A percentile compares a stretch with the other conserved stretches of the same genome.
Conservation (phyloP, 2,113 vertebrate species). For the Melanerpes formicivorus region DNA sequence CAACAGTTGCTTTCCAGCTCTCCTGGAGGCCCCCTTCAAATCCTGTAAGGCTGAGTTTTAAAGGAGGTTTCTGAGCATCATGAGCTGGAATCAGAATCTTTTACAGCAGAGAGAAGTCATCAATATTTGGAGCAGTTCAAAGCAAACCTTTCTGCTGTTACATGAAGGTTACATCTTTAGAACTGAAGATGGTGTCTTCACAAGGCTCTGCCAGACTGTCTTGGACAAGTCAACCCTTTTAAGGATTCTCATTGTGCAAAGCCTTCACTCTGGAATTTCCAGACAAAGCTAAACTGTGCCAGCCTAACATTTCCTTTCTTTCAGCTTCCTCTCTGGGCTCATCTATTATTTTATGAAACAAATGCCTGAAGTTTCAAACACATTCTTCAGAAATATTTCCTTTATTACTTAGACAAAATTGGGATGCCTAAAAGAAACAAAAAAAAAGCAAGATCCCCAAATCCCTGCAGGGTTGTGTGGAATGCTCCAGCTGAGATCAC, state of each 20-base stretch:
- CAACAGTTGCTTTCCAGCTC: too few relatives aligned
- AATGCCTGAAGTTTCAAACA: constrained; percentile 1
- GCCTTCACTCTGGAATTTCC: background rate
- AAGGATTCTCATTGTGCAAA: background rate
- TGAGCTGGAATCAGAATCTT: background rate
- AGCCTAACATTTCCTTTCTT: background rate
- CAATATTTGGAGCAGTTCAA: background rate
- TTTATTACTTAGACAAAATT: background rate
- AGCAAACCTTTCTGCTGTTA: background rate
- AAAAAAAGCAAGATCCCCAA: background rate
- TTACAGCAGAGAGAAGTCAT: background rate
- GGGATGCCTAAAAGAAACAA: background rate
- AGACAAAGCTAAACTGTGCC: background rate
- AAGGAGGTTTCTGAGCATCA: background rate
- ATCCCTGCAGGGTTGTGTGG: background rate
- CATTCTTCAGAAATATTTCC: background rate
- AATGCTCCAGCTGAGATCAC: constrained; percentile 1
- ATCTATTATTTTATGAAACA: background rate
- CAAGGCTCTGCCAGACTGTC: background rate
- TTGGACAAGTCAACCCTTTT: background rate
- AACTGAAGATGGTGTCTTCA: background rate
- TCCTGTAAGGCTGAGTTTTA: background rate
- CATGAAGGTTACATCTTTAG: background rate
- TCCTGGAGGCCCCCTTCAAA: too few relatives aligned
- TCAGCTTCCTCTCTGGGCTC: background rate